Base-by-base conservation (phyloP, 2,113 vertebrate genomes). In the Sylvietta virens region DNA sequence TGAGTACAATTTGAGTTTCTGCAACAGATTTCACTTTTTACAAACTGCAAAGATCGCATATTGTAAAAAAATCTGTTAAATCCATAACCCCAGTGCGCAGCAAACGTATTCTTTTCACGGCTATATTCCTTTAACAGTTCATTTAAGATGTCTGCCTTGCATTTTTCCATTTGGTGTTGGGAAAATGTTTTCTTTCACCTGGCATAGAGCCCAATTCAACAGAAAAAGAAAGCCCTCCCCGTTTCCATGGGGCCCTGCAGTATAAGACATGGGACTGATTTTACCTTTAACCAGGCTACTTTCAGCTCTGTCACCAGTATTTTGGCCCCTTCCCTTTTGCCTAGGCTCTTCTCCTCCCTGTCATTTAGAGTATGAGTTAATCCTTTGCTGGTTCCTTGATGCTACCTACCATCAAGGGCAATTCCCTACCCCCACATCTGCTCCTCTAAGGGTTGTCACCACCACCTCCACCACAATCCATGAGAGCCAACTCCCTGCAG, bases 171-270 rank as follows among this genome's bases (percentile, higher is more conserved):
- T 96, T 95, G 83, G 89, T 97, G 85, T 87, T 91, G 83, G 86
- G 95, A 96, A 96, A 96, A 96, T 91, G 91, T 96, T 97, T 97
- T 96, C 92, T 73, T 97, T 96, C 81, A 82, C 51, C 86, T 95
- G 94, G 96, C 92, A 16, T 10, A 37, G 70, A 69, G 87, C 90
- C 94, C 78, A 17, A 96, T 96, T 95, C 88, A 94, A 96, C 90
- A 96, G 94, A 94, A 85, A 42, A 95, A 94, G 93, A 61, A 91
- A 94, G 62, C 27, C 61, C 82, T 93, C 27, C 73, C 50, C 71
- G 5, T 89, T 79, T 92, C 81, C 87, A 90, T 40, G 73, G 83
- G 92, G 87, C 95, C 92, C 94, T 60, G 73, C 83, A 71, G 33
- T n/a, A 24, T 9, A 90, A 92, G 90, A 53, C 81, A 90, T 15